Conservation (phyloP, 1,140 invertebrate genomes). For the Anastrepha ludens region DNA sequence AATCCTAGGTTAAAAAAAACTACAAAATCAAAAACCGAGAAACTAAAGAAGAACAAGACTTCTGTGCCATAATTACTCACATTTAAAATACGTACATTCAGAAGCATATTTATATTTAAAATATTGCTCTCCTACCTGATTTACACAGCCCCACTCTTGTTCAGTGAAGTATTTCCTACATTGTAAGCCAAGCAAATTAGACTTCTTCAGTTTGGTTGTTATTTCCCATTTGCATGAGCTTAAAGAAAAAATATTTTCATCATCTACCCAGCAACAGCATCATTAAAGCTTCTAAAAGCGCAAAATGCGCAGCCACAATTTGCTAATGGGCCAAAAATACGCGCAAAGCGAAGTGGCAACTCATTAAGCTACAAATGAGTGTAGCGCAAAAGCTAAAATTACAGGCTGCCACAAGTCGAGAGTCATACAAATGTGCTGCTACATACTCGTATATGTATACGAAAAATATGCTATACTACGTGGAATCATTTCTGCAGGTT, state of each 20-base stretch:
- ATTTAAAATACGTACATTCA: too few species aligned
- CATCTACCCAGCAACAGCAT: background rate
- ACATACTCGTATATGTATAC: too few species aligned
- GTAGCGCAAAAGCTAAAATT: conserved; percentile 4
- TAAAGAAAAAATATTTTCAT: conserved; percentile 35
- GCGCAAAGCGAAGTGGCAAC: conserved; percentile 36
- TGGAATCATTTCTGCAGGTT: too few species aligned
- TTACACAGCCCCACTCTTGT: too few species aligned
- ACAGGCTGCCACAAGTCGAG: background rate
- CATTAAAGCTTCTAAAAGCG: conserved; percentile 3
- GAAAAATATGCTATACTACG: too few species aligned
- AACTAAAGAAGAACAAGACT: too few species aligned
- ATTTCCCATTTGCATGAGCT: background rate
- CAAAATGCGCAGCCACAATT: background rate
- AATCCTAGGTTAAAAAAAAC: too few species aligned
- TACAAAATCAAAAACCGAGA: too few species aligned
- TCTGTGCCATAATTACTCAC: too few species aligned
- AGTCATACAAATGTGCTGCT: background rate
- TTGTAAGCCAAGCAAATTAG: background rate
- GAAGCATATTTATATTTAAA: too few species aligned
- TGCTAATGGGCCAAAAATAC: conserved; percentile 43
- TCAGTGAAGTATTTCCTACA: background rate
- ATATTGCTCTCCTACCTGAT: too few species aligned
- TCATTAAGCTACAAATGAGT: conserved; percentile 11
- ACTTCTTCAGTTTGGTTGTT: background rate